These are phyloP conservation scores for Notarius quadriscutis DNA, from an alignment of 2,113 vertebrate genomes.

Conservation along the genomic window DNA sequence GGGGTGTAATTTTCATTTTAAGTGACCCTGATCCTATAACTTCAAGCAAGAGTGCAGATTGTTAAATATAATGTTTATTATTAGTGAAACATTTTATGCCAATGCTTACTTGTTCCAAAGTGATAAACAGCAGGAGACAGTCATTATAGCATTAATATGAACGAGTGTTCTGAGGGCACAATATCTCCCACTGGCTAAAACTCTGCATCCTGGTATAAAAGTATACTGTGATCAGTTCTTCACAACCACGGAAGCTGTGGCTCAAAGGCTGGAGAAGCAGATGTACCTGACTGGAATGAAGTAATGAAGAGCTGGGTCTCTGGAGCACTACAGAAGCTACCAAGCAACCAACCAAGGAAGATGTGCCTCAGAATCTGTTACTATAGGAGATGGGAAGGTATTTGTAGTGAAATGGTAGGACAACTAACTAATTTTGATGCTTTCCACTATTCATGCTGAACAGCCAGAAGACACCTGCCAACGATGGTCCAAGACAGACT, in stretches of 20 bases:
- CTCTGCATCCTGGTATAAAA: not conserved
- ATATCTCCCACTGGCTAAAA: too few species aligned
- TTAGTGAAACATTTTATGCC: too few species aligned
- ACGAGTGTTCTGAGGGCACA: too few species aligned
- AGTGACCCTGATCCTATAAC: too few species aligned
- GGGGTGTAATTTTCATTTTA: too few species aligned
- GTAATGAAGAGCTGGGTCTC: not conserved
- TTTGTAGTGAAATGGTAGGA: not conserved
- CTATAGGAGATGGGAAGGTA: not conserved
- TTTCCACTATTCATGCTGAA: not conserved
- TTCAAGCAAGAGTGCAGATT: too few species aligned
- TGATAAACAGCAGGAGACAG: too few species aligned
- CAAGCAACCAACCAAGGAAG: slow-evolving; percentile 33
- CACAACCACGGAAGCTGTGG: not conserved
- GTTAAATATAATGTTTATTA: too few species aligned
- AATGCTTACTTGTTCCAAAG: too few species aligned
- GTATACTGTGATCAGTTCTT: not conserved
- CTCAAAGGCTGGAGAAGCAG: not conserved
- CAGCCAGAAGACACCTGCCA: not conserved
- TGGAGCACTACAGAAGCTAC: slow-evolving; percentile 11
- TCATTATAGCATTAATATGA: too few species aligned
- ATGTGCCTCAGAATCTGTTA: slow-evolving; percentile 23
- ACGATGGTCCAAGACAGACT: too few species aligned
- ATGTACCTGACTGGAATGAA: not conserved
- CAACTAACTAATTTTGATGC: too few species aligned